Percentiles rank a stretch among this genome's conserved stretches.
phyloP scores from a whole-genome alignment of 2,113 vertebrate genomes.

The Laticauda colubrina region DNA sequence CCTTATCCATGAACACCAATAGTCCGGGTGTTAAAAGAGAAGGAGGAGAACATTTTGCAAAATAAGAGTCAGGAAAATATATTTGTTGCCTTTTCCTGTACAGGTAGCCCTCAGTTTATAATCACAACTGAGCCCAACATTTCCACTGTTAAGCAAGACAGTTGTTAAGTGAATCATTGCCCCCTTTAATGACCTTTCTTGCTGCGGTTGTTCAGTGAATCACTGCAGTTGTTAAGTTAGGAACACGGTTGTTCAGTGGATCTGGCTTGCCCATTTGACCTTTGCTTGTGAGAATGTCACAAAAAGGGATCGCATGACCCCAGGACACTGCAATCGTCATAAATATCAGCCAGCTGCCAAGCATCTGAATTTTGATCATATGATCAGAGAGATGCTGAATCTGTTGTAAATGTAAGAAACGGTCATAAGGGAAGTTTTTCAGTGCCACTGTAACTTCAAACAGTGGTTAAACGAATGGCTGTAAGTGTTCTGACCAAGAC shows the following conservation, averaged over 20 bases:
- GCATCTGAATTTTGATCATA: no score
- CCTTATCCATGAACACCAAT: neutral
- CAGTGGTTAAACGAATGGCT: no score
- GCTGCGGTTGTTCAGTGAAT: neutral
- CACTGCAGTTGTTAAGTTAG: neutral
- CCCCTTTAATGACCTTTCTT: neutral
- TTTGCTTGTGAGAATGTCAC: neutral
- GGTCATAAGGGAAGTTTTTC: no score
- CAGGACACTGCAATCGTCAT: neutral
- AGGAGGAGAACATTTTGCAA: neutral
- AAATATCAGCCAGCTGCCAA: neutral
- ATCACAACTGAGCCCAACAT: neutral
- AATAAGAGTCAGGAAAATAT: neutral
- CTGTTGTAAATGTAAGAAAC: no score
- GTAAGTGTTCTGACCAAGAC: no score
- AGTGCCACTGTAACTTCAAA: no score
- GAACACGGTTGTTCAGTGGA: neutral
- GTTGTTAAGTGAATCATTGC: neutral
- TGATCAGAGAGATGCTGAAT: no score
- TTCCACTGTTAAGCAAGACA: neutral
- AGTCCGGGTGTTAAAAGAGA: neutral
- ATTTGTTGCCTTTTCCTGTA: neutral
- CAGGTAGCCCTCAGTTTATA: accelerated
- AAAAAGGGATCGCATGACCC: neutral
- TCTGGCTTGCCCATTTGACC: neutral